These are phyloP conservation scores for Pristionchus japonicus DNA, from an alignment of 2,888 invertebrate genomes.

Conservation along the genomic window DNA sequence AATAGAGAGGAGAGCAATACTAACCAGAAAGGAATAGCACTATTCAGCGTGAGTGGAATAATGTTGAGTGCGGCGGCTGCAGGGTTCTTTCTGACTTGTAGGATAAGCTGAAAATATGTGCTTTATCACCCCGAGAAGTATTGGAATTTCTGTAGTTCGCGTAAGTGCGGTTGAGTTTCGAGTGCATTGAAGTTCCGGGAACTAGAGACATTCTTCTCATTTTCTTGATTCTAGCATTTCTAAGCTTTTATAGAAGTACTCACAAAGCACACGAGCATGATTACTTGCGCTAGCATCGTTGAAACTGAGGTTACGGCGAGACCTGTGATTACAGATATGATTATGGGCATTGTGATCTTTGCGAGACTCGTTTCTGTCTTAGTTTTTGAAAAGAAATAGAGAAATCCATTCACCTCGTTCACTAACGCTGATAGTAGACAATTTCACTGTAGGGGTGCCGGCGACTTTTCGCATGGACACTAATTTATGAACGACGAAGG, in stretches of 20 bases:
- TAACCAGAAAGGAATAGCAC: background rate
- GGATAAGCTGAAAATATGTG: background rate
- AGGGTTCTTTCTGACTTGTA: background rate
- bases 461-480: background rate
- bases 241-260: background rate
- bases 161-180: too few species aligned
- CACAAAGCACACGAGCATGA: background rate
- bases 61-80: background rate
- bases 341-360: too few species aligned
- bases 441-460: background rate
- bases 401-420: background rate
- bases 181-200: too few species aligned
- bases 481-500: background rate
- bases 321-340: background rate
- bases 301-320: background rate
- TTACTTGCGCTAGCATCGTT: background rate
- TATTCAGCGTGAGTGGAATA: background rate
- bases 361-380: too few species aligned
- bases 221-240: background rate
- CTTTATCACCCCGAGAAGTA: too few species aligned
- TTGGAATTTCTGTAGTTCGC: too few species aligned
- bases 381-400: too few species aligned
- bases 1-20: background rate
- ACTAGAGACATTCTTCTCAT: background rate
- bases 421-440: background rate